Evolutionary conservation across 2,113 vertebrate species (phyloP).

Genomic region (Sceloporus undulatus): DNA sequence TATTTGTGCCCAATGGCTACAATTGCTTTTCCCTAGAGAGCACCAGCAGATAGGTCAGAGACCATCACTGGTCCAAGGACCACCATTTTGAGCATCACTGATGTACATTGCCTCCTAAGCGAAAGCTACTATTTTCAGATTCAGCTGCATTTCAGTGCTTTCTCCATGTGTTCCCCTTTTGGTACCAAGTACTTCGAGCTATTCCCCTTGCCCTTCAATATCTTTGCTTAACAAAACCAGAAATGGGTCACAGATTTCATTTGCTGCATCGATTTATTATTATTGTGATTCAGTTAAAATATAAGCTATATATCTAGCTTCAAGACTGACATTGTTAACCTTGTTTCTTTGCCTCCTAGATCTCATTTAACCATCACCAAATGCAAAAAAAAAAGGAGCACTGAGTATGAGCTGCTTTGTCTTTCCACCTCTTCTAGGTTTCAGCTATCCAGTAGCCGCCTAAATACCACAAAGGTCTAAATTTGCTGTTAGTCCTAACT

Average conservation of each 20-base stretch:
- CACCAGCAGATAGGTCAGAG: too few species aligned
- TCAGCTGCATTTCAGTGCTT: too few species aligned
- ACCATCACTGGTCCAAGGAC: too few species aligned
- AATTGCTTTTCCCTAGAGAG: too few species aligned
- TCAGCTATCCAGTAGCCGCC: too few species aligned
- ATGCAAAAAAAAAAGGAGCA: background rate
- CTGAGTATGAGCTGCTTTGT: background rate
- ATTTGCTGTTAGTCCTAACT: too few species aligned
- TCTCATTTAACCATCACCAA: background rate
- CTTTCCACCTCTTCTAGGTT: background rate
- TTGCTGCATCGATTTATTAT: background rate
- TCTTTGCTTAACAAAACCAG: background rate
- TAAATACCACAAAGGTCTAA: too few species aligned
- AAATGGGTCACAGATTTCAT: background rate
- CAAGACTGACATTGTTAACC: background rate
- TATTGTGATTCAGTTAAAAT: background rate
- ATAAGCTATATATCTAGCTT: background rate
- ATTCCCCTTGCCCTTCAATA: background rate
- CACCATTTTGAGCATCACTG: too few species aligned
- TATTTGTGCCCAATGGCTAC: too few species aligned
- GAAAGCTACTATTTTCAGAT: too few species aligned
- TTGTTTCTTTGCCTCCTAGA: background rate
- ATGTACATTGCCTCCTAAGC: too few species aligned
- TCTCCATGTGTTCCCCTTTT: background rate
- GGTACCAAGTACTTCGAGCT: too few species aligned